A percentile compares a stretch with the other conserved stretches of the same genome.
phyloP scores from a whole-genome alignment of 2,797 vertebrate species.

The Micrastur ruficollis region DNA sequence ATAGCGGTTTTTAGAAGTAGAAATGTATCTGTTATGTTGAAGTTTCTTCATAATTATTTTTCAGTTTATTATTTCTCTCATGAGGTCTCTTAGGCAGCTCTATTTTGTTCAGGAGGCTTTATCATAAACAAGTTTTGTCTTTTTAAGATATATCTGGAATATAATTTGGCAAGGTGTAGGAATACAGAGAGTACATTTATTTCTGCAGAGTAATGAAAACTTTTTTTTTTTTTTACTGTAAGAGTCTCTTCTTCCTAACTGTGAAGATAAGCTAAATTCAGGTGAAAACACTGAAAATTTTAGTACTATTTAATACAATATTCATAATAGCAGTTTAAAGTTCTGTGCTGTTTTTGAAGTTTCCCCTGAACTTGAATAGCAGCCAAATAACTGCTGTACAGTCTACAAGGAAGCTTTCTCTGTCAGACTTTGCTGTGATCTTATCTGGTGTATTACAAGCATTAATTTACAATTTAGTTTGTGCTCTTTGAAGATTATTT shows the following conservation, averaged over 20 bases:
- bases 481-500: not conserved
- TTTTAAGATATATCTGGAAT: not conserved
- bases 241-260: not conserved
- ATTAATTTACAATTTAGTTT: not conserved
- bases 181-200: not conserved
- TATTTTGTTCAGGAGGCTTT: not conserved
- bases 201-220: not conserved
- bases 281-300: not conserved
- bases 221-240: not conserved
- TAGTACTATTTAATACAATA: not conserved
- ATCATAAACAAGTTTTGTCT: not conserved
- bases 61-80: not conserved
- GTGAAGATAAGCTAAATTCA: not conserved
- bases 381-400: not conserved
- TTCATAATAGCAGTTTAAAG: not conserved
- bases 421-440: not conserved
- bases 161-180: not conserved
- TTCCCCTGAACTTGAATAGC: not conserved
- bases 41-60: not conserved
- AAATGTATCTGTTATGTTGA: not conserved
- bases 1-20: not conserved
- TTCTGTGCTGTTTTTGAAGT: not conserved
- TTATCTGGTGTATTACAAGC: not conserved
- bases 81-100: not conserved
- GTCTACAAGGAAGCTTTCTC: not conserved